These are phyloP conservation scores for Morone saxatilis DNA, from an alignment of 2,113 vertebrate genomes.

Conservation along the genomic window DNA sequence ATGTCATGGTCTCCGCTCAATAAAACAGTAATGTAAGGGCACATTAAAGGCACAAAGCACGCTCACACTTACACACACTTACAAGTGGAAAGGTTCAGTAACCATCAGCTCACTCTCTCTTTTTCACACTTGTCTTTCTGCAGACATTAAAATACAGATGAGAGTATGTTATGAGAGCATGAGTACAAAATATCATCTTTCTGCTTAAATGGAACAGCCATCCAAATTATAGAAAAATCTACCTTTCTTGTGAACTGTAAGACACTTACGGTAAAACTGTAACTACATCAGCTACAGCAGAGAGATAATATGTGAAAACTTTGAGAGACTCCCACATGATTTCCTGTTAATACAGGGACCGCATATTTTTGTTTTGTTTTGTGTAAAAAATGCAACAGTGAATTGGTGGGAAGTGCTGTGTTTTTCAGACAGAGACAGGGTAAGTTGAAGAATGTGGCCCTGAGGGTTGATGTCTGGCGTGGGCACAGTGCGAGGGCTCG, in stretches of 20 bases:
- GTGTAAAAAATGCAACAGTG: neutral
- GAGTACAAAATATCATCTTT: neutral
- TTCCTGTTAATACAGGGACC: neutral
- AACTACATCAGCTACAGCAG: neutral
- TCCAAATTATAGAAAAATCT: too few species aligned
- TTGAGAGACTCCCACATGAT: conserved; percentile 15
- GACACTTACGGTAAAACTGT: neutral
- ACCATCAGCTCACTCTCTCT: neutral
- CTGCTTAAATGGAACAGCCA: neutral
- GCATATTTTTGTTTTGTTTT: neutral
- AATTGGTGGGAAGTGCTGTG: conserved; percentile 9
- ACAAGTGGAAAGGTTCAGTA: neutral
- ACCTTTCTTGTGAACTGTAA: neutral
- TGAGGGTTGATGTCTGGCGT: conserved; percentile 34
- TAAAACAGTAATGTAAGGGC: conserved; percentile 37
- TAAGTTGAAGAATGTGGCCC: conserved; percentile 42
- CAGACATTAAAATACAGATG: neutral
- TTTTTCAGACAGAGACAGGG: conserved; percentile 27
- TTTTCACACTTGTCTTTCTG: neutral
- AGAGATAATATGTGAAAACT: neutral
- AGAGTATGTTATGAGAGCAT: neutral
- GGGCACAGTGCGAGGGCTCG: neutral
- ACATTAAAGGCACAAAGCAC: conserved; percentile 36
- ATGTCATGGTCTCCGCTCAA: conserved; percentile 26
- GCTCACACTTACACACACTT: neutral